Percentiles rank a stretch among this genome's conserved stretches.
Conservation (phyloP, 2,113 vertebrate species). For the Acanthochromis polyacanthus region DNA sequence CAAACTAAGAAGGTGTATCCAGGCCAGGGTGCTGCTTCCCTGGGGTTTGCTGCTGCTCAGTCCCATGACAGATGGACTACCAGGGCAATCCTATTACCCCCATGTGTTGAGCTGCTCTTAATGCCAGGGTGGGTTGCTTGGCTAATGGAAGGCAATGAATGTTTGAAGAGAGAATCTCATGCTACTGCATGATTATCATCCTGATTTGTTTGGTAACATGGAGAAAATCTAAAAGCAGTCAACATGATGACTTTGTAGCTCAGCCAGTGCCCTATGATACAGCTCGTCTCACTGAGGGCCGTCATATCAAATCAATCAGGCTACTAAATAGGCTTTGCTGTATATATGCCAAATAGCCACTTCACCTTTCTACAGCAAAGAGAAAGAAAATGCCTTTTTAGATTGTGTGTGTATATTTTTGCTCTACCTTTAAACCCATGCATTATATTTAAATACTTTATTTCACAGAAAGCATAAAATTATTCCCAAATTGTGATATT, state of each 20-base stretch:
- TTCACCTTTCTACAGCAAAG: conserved; percentile 9
- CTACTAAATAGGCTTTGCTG: conserved; percentile 36
- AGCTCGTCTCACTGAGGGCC: conserved; percentile 14
- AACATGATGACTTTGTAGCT: conserved; percentile 30
- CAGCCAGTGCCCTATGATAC: conserved; percentile 15
- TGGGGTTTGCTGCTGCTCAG: conserved; percentile 65
- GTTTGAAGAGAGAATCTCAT: conserved; percentile 62
- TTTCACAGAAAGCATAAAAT: too few species aligned
- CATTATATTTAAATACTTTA: not conserved
- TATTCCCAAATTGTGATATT: too few species aligned
- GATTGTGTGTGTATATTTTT: not conserved
- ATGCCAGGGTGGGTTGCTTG: conserved; percentile 80
- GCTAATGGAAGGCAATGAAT: conserved; percentile 70
- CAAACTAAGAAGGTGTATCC: conserved; percentile 64
- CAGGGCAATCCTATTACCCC: conserved; percentile 89
- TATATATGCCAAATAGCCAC: conserved; percentile 18
- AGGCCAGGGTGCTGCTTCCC: conserved; percentile 61
- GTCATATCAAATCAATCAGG: conserved; percentile 36
- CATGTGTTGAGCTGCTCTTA: conserved; percentile 87
- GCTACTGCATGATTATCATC: conserved; percentile 58
- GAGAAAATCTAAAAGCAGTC: conserved; percentile 36
- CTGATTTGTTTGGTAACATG: conserved; percentile 67
- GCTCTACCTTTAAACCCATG: not conserved
- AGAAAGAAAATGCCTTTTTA: conserved; percentile 12
- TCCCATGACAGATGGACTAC: conserved; percentile 79